A percentile compares a stretch with the other conserved stretches of the same genome.
Evolutionary conservation across 2,113 vertebrate genomes (phyloP).

Genomic region (Rhineura floridana): DNA sequence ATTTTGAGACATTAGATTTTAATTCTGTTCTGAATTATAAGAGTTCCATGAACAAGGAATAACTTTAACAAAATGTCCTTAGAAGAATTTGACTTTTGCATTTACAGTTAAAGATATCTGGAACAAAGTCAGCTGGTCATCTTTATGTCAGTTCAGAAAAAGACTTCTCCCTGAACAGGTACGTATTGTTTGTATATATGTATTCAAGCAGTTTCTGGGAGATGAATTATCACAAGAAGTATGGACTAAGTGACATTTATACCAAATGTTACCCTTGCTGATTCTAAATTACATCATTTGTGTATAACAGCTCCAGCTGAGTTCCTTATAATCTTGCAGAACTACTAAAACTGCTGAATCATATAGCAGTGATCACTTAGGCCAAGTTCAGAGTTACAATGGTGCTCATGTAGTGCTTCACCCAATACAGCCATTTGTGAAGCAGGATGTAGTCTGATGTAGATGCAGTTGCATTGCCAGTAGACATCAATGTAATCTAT

Average conservation of each 20-base stretch:
- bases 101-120: conserved; percentile 81
- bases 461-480: not conserved
- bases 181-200: too few species aligned
- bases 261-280: not conserved
- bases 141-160: conserved; percentile 71
- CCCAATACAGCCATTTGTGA: not conserved
- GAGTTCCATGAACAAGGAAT: not conserved
- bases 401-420: not conserved
- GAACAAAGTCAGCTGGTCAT: conserved; percentile 71
- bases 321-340: not conserved
- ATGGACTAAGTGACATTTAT: not conserved
- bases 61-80: not conserved
- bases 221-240: not conserved
- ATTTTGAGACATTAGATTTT: not conserved
- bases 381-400: not conserved
- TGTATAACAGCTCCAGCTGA: not conserved
- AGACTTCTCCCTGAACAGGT: conserved; percentile 71
- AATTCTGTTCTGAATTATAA: not conserved
- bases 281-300: not conserved
- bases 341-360: not conserved
- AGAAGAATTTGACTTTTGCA: not conserved
- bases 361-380: not conserved
- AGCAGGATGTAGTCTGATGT: not conserved
- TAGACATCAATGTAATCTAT: not conserved
- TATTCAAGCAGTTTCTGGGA: not conserved